Conservation (phyloP, 2,888 invertebrate genomes). For the Drosophila sordidula region DNA sequence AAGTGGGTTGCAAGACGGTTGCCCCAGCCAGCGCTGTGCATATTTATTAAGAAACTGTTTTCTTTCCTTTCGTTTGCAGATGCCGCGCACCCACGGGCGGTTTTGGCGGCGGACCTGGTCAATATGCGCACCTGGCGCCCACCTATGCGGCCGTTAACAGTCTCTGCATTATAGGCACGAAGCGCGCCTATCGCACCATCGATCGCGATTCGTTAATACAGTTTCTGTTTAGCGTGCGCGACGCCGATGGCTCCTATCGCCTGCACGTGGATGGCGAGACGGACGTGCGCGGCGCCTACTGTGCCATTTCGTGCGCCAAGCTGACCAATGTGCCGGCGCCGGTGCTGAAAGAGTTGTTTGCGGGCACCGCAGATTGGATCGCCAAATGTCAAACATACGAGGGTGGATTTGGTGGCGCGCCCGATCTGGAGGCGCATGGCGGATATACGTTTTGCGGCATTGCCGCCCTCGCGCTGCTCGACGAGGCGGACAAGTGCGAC, state of each 20-base stretch:
- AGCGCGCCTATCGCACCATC: constrained; percentile 94
- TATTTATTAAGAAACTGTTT: not conserved
- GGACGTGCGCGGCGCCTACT: constrained; percentile 98
- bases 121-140: constrained; percentile 96
- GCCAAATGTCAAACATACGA: constrained; percentile 98
- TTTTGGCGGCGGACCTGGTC: constrained; percentile 97
- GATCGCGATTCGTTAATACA: constrained; percentile 89
- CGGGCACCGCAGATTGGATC: constrained; percentile 96
- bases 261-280: constrained; percentile 97
- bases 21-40: not conserved
- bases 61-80: constrained; percentile 44
- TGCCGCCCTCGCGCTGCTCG: constrained; percentile 93
- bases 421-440: constrained; percentile 98
- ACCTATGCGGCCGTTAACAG: constrained; percentile 99
- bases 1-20: constrained; percentile 85
- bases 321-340: constrained; percentile 89
- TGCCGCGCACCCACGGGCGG: constrained; percentile 88
- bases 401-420: constrained; percentile 98
- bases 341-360: constrained; percentile 91
- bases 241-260: constrained; percentile 94
- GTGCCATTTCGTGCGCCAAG: constrained; percentile 96
- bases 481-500: constrained; percentile 82
- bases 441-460: constrained; percentile 99
- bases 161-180: constrained; percentile 94
- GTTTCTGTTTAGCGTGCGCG: constrained; percentile 92